A percentile compares a stretch with the other conserved stretches of the same genome.
phyloP scores from a whole-genome alignment of 1,140 invertebrate species.

The Drosophila mojavensis region DNA sequence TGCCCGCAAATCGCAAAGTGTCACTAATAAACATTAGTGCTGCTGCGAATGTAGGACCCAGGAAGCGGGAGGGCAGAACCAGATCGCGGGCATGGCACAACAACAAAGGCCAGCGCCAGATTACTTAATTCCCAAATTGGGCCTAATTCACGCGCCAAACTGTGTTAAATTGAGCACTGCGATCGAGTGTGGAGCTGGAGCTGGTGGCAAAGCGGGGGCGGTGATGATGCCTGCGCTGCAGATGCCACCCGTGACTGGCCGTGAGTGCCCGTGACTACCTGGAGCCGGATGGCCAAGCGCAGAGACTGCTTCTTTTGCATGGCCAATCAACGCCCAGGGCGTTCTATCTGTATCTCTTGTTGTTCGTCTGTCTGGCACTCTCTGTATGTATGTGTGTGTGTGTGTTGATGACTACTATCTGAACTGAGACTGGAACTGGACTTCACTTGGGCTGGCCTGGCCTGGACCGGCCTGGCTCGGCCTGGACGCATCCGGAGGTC shows the following conservation, averaged over 20 bases:
- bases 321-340: slow-evolving; percentile 75
- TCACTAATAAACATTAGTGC: slow-evolving; percentile 61
- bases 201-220: slow-evolving; percentile 44
- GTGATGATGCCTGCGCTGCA: slow-evolving; percentile 37
- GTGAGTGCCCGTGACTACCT: slow-evolving; percentile 49
- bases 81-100: slow-evolving; percentile 31
- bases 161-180: slow-evolving; percentile 75
- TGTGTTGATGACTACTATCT: slow-evolving; percentile 74
- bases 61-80: too few species aligned
- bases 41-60: slow-evolving; percentile 3
- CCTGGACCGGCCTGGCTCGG: slow-evolving; percentile 34
- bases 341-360: slow-evolving; percentile 60
- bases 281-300: slow-evolving; percentile 19
- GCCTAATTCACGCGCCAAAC: slow-evolving; percentile 82
- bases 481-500: slow-evolving; percentile 71
- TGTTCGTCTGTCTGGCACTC: slow-evolving; percentile 22
- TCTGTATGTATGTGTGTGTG: slow-evolving; percentile 24
- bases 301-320: slow-evolving; percentile 61
- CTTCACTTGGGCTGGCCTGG: slow-evolving; percentile 1
- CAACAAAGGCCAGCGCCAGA: slow-evolving; percentile 62
- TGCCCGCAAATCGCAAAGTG: slow-evolving; percentile 51
- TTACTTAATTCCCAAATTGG: slow-evolving; percentile 83
- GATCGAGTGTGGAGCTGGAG: slow-evolving; percentile 6
- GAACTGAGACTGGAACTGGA: slow-evolving; percentile 10
- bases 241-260: slow-evolving; percentile 76